Evolutionary conservation across 2,797 vertebrate species (phyloP), one percentile per base, ranked within the genome.

Genomic region (Megalops cyprinoides): DNA sequence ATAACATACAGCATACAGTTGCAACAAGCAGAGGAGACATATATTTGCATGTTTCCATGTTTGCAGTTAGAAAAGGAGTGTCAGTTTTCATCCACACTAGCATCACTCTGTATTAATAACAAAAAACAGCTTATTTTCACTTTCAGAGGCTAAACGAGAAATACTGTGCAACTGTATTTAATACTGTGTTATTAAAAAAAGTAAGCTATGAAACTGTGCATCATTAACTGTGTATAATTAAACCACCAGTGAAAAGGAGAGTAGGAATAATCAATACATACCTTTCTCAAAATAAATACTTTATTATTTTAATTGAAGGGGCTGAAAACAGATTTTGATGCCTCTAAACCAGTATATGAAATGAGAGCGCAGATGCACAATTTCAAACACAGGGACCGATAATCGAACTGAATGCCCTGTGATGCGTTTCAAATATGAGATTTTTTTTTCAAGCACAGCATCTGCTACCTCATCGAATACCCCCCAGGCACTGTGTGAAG

Each of bases 381-480:
- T 37, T 69, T 69, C 28, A 69, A 69, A 28, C n/a, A 28, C 65
- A 69, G 18, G 65, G n/a, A 69, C 37, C 31, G 65, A 12, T 28
- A 69, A 69, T 69, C 28, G 18, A 44, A 23, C 4, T 28, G 31
- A 62, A 62, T 28, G 15, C 39, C 39, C 46, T 42, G 23, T 5
- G 25, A 74, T 10, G 20, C 6, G 18, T 48, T 20, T 6, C 42
- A 46, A 25, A 9, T 48, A 25, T 12, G 7, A 28, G 8, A 74
- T 44, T n/a, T 46, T 9, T 28, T 62, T 28, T 2, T 48, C n/a
- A 74, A 48, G 23, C 42, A 46, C 25, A 28, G 79, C 86, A 87
- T 83, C 84, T 87, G 84, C 74, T 75, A 82, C 74, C 46, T 82
- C 79, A 77, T 55, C 74, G 82, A n/a, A n/a, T n/a, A 80, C 69